Percentiles rank a stretch among this genome's conserved stretches.
Evolutionary conservation across 2,113 vertebrate species (phyloP).

Genomic region (Myrmophylax atrothorax): DNA sequence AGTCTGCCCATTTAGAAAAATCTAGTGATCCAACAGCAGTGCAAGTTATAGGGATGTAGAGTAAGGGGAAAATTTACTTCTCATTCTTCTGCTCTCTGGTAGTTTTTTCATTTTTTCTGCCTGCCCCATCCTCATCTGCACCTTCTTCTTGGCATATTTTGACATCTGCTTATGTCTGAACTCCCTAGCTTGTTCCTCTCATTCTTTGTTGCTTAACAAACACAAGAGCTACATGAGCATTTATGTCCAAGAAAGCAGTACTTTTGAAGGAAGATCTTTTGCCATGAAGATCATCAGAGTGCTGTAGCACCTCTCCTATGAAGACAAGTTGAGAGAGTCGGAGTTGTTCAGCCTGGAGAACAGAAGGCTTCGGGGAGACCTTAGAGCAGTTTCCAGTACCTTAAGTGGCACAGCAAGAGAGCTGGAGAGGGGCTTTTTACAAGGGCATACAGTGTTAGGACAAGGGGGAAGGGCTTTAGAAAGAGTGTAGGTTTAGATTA

Average conservation of each 20-base stretch:
- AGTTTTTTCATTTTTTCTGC: neutral
- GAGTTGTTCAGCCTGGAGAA: neutral
- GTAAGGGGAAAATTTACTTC: neutral
- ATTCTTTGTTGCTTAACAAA: neutral
- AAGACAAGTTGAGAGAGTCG: neutral
- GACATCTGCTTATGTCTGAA: neutral
- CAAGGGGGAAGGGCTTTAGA: neutral
- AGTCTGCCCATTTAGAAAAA: neutral
- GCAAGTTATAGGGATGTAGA: neutral
- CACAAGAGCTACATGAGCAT: neutral
- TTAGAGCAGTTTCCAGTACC: neutral
- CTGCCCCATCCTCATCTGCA: neutral
- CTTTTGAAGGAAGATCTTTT: neutral
- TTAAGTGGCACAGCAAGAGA: neutral
- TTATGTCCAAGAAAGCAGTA: neutral
- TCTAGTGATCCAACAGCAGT: neutral
- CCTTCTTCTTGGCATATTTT: neutral
- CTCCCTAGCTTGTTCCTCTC: neutral
- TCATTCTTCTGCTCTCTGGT: neutral
- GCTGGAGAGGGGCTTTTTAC: neutral
- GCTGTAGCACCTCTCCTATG: neutral
- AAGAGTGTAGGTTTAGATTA: neutral
- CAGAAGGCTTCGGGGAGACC: too few relatives aligned
- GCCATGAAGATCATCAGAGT: neutral
- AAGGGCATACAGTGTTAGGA: neutral